A percentile compares a stretch with the other conserved stretches of the same genome.
These are phyloP conservation scores for Centrocercus urophasianus DNA, from an alignment of 2,113 vertebrate species.

Conservation along the genomic window DNA sequence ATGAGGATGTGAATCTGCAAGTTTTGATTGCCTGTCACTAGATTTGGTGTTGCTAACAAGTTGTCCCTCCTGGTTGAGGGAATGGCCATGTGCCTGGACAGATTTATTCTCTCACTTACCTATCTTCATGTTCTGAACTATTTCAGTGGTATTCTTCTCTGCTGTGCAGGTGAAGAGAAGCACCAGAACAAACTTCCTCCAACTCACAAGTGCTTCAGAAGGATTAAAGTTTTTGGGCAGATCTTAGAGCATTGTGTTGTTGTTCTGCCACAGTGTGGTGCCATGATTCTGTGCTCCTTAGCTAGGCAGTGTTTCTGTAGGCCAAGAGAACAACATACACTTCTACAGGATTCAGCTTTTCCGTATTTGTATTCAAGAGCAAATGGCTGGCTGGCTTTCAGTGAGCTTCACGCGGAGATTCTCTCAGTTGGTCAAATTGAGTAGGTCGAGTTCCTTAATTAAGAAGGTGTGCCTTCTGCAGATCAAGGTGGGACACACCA, in stretches of 20 bases:
- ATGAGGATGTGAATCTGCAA: neutral
- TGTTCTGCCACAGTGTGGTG: conserved; percentile 55
- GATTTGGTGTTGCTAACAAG: neutral
- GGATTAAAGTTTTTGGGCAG: neutral
- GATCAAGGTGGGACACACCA: neutral
- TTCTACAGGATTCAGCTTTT: neutral
- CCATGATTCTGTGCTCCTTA: neutral
- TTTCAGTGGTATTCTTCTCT: neutral
- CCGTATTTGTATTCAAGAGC: neutral
- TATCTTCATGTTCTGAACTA: neutral
- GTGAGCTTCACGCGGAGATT: rapidly evolving
- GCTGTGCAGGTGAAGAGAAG: neutral
- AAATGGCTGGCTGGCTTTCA: rapidly evolving
- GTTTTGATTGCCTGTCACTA: neutral
- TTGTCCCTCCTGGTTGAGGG: neutral
- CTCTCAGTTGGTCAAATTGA: neutral
- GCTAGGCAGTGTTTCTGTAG: neutral
- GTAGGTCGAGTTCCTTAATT: neutral
- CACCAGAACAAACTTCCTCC: neutral
- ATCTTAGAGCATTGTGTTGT: neutral
- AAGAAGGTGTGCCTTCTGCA: neutral
- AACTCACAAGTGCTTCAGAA: rapidly evolving
- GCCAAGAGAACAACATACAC: neutral
- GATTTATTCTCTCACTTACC: neutral
- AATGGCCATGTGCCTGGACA: neutral